Conservation (phyloP, 2,797 vertebrate species). For the Hephaestus fuliginosus region DNA sequence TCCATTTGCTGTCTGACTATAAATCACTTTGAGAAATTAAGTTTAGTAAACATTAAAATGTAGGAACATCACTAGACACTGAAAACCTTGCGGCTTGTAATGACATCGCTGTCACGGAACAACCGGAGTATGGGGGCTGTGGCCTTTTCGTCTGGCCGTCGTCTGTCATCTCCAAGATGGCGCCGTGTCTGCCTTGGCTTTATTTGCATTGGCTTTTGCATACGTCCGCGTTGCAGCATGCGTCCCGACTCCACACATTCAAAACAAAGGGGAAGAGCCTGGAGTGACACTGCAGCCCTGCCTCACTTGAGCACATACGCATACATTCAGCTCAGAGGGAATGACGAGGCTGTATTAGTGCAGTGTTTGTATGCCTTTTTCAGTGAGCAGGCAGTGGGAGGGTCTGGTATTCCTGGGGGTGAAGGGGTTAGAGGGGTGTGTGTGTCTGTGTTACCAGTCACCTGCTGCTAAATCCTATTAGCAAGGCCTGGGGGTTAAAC, state of each 20-base stretch:
- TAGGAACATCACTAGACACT: conserved; percentile 23
- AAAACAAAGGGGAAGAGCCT: conserved; percentile 65
- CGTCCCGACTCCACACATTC: conserved; percentile 72
- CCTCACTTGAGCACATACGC: conserved; percentile 37
- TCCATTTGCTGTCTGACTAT: neutral
- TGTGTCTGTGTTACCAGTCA: conserved; percentile 85
- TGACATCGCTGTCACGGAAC: conserved; percentile 65
- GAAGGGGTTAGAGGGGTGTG: conserved; percentile 83
- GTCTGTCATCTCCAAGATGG: conserved; percentile 83
- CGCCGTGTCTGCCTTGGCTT: conserved; percentile 66
- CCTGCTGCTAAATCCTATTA: conserved; percentile 88
- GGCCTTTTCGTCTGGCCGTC: conserved; percentile 79
- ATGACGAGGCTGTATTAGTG: conserved; percentile 69
- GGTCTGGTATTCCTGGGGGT: conserved; percentile 80
- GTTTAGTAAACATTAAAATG: conserved; percentile 39
- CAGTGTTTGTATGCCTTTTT: conserved; percentile 61
- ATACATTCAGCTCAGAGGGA: conserved; percentile 52
- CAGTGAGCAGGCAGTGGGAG: conserved; percentile 75
- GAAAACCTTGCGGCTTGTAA: conserved; percentile 59
- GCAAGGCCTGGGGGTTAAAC: conserved; percentile 85
- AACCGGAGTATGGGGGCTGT: conserved; percentile 67
- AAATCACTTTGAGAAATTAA: conserved; percentile 12
- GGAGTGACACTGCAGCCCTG: conserved; percentile 55
- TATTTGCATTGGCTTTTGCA: conserved; percentile 80
- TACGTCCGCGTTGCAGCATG: conserved; percentile 62